Base-by-base conservation (phyloP, 2,888 invertebrate species). In the Flexamia atlantica region DNA sequence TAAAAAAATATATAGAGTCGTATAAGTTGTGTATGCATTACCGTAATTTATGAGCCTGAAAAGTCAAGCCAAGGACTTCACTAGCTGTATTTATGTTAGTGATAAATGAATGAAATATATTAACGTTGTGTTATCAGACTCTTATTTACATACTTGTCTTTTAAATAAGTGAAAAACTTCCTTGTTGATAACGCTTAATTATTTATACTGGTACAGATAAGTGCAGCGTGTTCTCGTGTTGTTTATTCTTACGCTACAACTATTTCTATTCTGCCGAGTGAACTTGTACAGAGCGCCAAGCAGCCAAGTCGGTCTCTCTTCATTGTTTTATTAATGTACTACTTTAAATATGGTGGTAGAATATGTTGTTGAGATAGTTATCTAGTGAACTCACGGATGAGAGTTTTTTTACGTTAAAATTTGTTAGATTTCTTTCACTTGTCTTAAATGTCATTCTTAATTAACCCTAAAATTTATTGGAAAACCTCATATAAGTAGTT, bases 71-170 rank as follows among this genome's bases (percentile, higher is more conserved):
- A 30, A 28, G 64, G 64, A 25, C 64, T 28, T 64, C 30, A 28
- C 64, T 28, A 2, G 17, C 14, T 64, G 25, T 64, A 28, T 64
- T 64, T 64, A 64, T 64, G 3, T 64, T 64, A n/a, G 9, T 64
- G 64, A 64, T 64, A 64, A 64, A 64, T 64, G 64, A 64, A 25
- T 28, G 64, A 64, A 64, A 64, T 64, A 64, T 64, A 64, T 28
- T 64, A 64, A 64, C 64, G 12, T 10, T 64, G 23, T 23, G 64
- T 28, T 64, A 64, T 64, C 64, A 64, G 28, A 9, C 30, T 1
- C 17, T 28, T 64, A 64, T 64, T 64, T 64, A 64, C 64, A 64
- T 64, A 30, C 64, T 64, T 12, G 25, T 64, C 30, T 64, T 64
- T 64, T 64, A 64, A 64, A 64, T 28, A 30, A 28, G 64, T 28